Conservation (phyloP, 2,888 invertebrate species). For the Eupithecia abbreviata region DNA sequence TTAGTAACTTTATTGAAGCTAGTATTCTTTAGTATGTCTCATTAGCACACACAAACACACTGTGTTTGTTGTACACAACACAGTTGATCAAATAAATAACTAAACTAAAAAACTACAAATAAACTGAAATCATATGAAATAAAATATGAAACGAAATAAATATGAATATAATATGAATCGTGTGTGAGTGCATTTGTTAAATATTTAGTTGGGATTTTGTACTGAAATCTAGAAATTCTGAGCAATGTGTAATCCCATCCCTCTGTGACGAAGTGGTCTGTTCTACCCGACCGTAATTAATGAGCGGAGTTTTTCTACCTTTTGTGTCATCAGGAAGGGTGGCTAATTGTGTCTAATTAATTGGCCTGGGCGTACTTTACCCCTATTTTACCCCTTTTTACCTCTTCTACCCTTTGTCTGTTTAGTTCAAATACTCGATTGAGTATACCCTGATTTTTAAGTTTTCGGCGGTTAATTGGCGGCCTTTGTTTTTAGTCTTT, state of each 20-base stretch:
- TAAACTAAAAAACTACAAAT: too few species aligned
- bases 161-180: background rate
- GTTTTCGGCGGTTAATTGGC: slow-evolving; percentile 63
- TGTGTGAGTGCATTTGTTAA: background rate
- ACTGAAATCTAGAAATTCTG: background rate
- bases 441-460: slow-evolving; percentile 60
- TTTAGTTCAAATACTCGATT: slow-evolving; percentile 60
- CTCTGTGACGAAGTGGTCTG: slow-evolving; percentile 22
- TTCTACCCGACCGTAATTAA: slow-evolving; percentile 65
- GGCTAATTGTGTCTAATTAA: slow-evolving; percentile 82
- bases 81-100: too few species aligned
- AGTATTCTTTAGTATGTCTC: too few species aligned
- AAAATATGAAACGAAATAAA: too few species aligned
- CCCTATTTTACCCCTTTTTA: slow-evolving; percentile 62
- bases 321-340: slow-evolving; percentile 77
- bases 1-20: too few species aligned
- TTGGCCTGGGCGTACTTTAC: slow-evolving; percentile 77
- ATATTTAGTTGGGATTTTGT: background rate
- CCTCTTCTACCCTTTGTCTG: slow-evolving; percentile 58
- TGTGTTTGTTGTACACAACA: too few species aligned
- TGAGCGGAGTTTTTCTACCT: slow-evolving; percentile 81
- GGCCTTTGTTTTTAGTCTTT: slow-evolving; percentile 56
- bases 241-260: background rate
- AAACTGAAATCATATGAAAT: too few species aligned
- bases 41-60: too few species aligned